phyloP scores from a whole-genome alignment of 2,113 vertebrate genomes.

The Thamnophis sirtalis region DNA sequence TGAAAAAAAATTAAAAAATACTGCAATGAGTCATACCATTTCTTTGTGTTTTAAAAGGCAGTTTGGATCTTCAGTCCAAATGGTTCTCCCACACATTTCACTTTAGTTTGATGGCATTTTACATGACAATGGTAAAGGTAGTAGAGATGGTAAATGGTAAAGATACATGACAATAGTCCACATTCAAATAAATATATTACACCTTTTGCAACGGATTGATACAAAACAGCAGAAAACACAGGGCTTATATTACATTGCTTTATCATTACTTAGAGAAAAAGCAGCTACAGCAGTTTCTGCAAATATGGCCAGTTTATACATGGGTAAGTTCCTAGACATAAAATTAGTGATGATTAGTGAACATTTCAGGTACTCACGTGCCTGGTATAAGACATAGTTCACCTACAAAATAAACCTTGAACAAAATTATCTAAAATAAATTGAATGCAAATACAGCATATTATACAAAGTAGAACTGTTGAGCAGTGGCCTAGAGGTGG shows the following conservation, averaged over 20 bases:
- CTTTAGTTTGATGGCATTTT: background rate
- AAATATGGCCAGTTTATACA: background rate
- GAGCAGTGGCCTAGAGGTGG: background rate
- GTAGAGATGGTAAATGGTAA: no score
- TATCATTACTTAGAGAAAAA: background rate
- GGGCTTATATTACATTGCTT: background rate
- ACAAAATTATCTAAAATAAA: background rate
- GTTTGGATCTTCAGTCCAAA: constrained; percentile 22
- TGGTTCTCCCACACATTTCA: constrained; percentile 11
- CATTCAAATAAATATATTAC: constrained; percentile 13
- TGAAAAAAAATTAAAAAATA: background rate
- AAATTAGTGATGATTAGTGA: background rate
- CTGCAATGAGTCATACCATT: background rate
- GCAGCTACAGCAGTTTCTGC: background rate
- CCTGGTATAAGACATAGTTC: background rate
- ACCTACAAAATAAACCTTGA: background rate
- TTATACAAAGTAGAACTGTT: background rate
- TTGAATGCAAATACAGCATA: background rate
- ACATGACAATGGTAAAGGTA: background rate
- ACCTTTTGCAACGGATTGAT: background rate
- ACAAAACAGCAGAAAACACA: background rate
- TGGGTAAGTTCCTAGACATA: background rate
- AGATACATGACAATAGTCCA: background rate
- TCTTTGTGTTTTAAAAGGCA: constrained; percentile 34
- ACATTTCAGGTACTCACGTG: background rate